Conservation (phyloP, 2,797 vertebrate species). For the Bryconaethiops microstoma region DNA sequence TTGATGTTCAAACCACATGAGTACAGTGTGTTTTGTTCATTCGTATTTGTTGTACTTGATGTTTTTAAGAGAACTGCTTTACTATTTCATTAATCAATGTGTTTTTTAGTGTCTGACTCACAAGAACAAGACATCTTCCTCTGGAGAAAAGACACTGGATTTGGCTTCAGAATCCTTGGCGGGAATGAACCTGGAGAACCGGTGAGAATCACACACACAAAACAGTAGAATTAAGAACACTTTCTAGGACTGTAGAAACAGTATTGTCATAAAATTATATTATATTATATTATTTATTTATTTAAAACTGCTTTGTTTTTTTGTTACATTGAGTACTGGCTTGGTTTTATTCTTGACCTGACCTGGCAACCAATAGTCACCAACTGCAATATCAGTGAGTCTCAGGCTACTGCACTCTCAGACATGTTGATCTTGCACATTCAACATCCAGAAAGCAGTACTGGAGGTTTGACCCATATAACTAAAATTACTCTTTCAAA, state of each 20-base stretch:
- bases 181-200: conserved; percentile 98
- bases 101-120: conserved; percentile 90
- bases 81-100: not conserved
- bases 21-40: not conserved
- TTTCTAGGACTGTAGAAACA: not conserved
- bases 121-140: conserved; percentile 99
- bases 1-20: not conserved
- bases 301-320: not conserved
- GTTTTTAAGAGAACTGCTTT: not conserved
- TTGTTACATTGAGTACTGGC: not conserved
- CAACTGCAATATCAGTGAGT: too few relatives aligned
- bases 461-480: too few relatives aligned
- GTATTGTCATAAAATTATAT: not conserved
- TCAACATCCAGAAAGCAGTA: too few relatives aligned
- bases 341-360: not conserved
- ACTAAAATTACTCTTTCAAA: too few relatives aligned
- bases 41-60: not conserved
- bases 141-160: conserved; percentile 98
- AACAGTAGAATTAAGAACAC: not conserved
- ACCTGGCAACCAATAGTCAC: not conserved
- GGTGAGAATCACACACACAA: conserved; percentile 77
- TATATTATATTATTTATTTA: too few relatives aligned
- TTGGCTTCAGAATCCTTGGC: conserved; percentile 97
- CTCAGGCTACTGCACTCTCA: too few relatives aligned
- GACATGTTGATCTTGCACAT: too few relatives aligned